Evolutionary conservation across 2,113 vertebrate genomes (phyloP).

Genomic region (Fulmarus glacialis): DNA sequence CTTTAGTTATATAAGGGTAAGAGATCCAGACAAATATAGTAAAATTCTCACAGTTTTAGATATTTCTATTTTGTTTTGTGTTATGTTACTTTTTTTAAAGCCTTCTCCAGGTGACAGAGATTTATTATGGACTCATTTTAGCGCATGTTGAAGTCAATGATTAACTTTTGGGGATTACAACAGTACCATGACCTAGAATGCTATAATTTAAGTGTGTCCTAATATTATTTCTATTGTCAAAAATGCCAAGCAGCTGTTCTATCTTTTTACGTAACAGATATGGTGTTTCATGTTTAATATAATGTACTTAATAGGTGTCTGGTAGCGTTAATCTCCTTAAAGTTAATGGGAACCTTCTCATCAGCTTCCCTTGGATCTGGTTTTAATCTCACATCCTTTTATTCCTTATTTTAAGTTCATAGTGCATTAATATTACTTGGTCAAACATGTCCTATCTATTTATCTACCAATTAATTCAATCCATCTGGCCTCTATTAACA

Average conservation of each 20-base stretch:
- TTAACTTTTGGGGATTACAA: neutral
- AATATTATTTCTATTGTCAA: neutral
- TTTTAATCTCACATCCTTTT: neutral
- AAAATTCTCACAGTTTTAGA: neutral
- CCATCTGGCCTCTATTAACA: neutral
- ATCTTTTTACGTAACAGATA: accelerated
- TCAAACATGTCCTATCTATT: neutral
- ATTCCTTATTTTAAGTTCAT: neutral
- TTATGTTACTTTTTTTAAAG: neutral
- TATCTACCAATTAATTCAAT: neutral
- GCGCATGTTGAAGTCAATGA: neutral
- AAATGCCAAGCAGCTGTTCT: neutral
- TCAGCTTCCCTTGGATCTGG: neutral
- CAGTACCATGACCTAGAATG: neutral
- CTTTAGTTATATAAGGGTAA: neutral
- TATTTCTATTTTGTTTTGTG: neutral
- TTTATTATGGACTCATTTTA: neutral
- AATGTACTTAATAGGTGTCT: neutral
- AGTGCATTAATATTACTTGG: neutral
- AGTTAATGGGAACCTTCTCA: neutral
- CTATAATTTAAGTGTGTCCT: neutral
- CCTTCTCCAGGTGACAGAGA: neutral
- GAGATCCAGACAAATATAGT: neutral
- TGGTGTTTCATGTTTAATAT: neutral
- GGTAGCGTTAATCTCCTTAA: neutral